phyloP scores from a whole-genome alignment of 2,113 vertebrate genomes.

The Amia ocellicauda region DNA sequence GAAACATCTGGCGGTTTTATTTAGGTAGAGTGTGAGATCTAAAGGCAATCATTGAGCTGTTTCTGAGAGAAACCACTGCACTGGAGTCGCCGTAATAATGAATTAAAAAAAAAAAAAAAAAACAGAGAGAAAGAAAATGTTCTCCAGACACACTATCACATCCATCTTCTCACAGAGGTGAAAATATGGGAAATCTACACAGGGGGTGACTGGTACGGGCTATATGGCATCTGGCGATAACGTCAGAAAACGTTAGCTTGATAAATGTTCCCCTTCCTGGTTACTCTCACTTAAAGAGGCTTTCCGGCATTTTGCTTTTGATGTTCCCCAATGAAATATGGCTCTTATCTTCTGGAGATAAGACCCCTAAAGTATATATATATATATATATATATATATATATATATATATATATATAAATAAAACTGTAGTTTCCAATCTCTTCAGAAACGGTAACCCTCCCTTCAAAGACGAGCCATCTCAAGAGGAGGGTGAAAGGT shows the following conservation, averaged over 20 bases:
- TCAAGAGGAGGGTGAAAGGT: conserved; percentile 57
- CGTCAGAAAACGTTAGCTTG: conserved; percentile 53
- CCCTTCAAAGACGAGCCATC: conserved; percentile 48
- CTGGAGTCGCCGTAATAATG: conserved; percentile 8
- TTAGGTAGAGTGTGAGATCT: neutral
- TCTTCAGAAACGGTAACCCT: neutral
- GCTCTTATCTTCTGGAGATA: conserved; percentile 65
- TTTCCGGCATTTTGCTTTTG: conserved; percentile 48
- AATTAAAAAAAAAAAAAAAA: neutral
- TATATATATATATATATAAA: too few relatives aligned
- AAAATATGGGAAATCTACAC: conserved; percentile 15
- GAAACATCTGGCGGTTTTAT: conserved; percentile 10
- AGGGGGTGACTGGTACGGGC: conserved; percentile 35
- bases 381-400: too few relatives aligned
- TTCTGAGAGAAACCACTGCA: neutral
- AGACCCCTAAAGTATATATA: conserved; percentile 28
- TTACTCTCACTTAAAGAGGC: conserved; percentile 40
- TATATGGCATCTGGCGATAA: conserved; percentile 54
- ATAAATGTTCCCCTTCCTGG: conserved; percentile 67
- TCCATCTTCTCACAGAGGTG: conserved; percentile 17
- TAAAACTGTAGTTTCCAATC: conserved; percentile 44
- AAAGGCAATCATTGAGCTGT: neutral
- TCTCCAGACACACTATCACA: conserved; percentile 4
- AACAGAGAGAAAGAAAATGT: neutral
- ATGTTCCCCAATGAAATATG: conserved; percentile 50